Base-by-base conservation (phyloP, 2,888 invertebrate species). In the Anticlea derivata region DNA sequence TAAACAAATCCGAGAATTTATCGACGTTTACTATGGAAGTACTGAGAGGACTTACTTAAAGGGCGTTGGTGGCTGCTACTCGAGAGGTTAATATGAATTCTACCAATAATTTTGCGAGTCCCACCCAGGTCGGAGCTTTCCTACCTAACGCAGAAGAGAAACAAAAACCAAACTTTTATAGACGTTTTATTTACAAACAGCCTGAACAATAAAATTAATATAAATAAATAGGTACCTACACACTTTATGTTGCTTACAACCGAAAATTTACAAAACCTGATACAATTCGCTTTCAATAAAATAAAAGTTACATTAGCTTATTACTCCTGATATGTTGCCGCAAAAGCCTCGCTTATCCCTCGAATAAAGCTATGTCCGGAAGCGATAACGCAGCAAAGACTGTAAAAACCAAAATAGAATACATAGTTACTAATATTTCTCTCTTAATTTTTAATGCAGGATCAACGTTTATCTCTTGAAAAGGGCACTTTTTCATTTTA, bases 331-430 rank as follows among this genome's bases (percentile, higher is more conserved):
- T 7, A 7, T 24, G 13, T 17, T 24, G 17, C 0, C n/a, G n/a
- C n/a, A n/a, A n/a, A 26, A 10, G 10, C 1, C 4, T 29, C 26
- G 12, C 10, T 29, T 48, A 55, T 2, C 17, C 40, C 17, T 48
- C 47, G 5, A 78, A 54, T 37, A 80, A 52, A 7, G 24, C 7
- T 29, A 55, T 44, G 52, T 79, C 81, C 1, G 88, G 85, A 58
- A 87, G 78, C 0, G 88, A 83, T 44, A 90, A 68, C 11, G 88
- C 88, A 38, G 85, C 86, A 57, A 90, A 89, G 1, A 90, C 79
- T 39, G 86, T 86, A 11, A 89, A 68, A 17, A 87, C 85, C 44
- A 90, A 68, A 62, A 89, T 72, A 2, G 88, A 88, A 67, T 90
- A 90, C 37, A 89, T 63, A 1, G 86, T 85, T 8, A 90, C 84